Conservation (phyloP, 2,888 invertebrate genomes). For the Philereme vetulata region DNA sequence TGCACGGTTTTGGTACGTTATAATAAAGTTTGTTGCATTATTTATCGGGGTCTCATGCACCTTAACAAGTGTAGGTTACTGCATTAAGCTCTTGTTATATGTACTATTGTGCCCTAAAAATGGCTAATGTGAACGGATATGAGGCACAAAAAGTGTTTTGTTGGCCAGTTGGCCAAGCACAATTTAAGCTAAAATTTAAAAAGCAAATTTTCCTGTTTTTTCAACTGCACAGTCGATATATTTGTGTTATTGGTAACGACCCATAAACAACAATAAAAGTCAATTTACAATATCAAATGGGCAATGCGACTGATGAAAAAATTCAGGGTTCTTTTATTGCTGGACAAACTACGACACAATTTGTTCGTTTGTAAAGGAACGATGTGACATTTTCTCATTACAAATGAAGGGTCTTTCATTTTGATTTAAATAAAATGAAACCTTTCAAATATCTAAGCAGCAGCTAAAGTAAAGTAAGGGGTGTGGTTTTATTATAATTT, state of each 20-base stretch:
- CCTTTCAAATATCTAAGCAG: too few relatives aligned
- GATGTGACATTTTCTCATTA: constrained; percentile 8
- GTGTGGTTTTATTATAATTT: too few relatives aligned
- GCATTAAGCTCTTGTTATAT: constrained; percentile 39
- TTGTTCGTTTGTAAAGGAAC: constrained; percentile 10
- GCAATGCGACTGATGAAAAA: constrained; percentile 23
- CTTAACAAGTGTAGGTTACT: constrained; percentile 32
- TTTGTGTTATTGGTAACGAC: constrained; percentile 28
- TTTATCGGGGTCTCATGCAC: constrained; percentile 33
- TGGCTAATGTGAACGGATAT: constrained; percentile 52
- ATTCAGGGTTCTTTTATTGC: constrained; percentile 19
- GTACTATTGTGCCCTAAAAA: constrained; percentile 71
- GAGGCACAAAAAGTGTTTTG: constrained; percentile 53
- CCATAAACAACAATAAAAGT: constrained; percentile 38
- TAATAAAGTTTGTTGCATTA: constrained; percentile 32
- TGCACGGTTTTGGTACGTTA: constrained; percentile 25
- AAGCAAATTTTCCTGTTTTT: constrained; percentile 36
- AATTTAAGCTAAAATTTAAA: constrained; percentile 56
- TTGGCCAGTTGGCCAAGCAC: constrained; percentile 43
- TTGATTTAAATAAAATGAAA: neutral
- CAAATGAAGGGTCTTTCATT: constrained; percentile 3
- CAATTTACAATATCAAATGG: constrained; percentile 27
- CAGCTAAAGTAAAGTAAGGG: too few relatives aligned
- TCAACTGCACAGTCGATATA: constrained; percentile 26
- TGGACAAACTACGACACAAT: constrained; percentile 10